These are phyloP conservation scores for Thomomys bottae DNA, from an alignment of 2,113 vertebrate species.

Conservation along the genomic window DNA sequence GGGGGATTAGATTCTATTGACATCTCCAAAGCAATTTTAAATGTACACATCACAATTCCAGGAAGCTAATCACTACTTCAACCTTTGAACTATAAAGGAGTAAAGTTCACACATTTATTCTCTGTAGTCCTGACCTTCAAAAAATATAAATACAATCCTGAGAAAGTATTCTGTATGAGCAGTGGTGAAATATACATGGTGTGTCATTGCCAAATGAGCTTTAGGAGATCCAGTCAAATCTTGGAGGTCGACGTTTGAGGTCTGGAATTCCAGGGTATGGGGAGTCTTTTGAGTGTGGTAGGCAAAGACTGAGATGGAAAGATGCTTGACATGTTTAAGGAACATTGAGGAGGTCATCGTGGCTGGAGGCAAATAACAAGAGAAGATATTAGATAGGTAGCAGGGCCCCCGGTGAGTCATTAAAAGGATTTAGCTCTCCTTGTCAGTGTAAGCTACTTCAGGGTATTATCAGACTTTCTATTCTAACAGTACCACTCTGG, in stretches of 20 bases:
- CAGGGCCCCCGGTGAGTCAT: not conserved
- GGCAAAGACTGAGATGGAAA: not conserved
- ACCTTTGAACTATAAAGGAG: conserved; percentile 2
- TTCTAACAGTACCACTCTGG: conserved; percentile 35
- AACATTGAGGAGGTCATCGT: not conserved
- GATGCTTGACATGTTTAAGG: conserved; percentile 1
- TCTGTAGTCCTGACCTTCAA: conserved; percentile 43
- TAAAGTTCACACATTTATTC: conserved; percentile 33
- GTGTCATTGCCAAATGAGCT: not conserved
- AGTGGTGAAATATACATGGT: not conserved
- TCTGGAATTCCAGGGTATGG: not conserved
- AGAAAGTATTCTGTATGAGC: conserved; percentile 17
- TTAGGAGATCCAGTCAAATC: not conserved
- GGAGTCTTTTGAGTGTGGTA: not conserved
- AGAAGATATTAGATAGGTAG: not conserved
- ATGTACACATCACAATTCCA: conserved; percentile 59
- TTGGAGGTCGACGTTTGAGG: not conserved
- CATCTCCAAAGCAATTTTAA: conserved; percentile 84
- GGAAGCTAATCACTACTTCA: conserved; percentile 11
- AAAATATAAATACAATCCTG: not conserved
- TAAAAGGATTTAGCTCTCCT: conserved; percentile 31
- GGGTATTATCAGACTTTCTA: not conserved
- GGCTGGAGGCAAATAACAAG: not conserved
- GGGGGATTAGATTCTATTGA: conserved; percentile 78
- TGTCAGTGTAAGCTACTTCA: not conserved